Evolutionary conservation across 37 sponge, comb jelly and placozoan species (phyloP).

Genomic region (Hormiphora californensis): DNA sequence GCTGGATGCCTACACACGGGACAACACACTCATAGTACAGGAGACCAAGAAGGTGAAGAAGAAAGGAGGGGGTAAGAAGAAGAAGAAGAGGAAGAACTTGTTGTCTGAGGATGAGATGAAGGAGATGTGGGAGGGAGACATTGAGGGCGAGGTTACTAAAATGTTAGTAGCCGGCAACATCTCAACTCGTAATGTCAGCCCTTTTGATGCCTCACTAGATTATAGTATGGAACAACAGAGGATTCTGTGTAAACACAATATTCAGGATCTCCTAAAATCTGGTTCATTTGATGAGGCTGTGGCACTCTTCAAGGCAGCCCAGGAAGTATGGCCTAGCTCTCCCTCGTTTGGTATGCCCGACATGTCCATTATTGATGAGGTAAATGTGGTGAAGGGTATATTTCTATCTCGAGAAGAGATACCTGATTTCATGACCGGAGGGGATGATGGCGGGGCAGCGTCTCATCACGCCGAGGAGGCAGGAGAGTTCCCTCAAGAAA

Average conservation of each 20-base stretch:
- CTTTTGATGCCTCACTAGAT: slow-evolving; percentile 43
- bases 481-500: not conserved
- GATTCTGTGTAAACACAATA: slow-evolving; percentile 24
- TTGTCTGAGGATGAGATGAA: slow-evolving; percentile 4
- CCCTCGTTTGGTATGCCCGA: slow-evolving; percentile 52
- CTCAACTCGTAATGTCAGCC: not conserved
- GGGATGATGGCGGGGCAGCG: not conserved
- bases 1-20: slow-evolving; percentile 45
- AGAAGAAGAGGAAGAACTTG: slow-evolving; percentile 46
- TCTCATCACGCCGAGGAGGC: not conserved
- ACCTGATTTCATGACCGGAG: slow-evolving; percentile 13
- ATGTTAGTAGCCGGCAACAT: not conserved
- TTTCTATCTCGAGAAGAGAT: slow-evolving; percentile 37
- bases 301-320: slow-evolving; percentile 14
- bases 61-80: not conserved
- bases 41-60: slow-evolving; percentile 6
- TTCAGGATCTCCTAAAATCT: slow-evolving; percentile 42
- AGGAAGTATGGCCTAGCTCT: slow-evolving; percentile 53
- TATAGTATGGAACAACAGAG: slow-evolving; percentile 42
- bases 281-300: slow-evolving; percentile 43
- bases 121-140: slow-evolving; percentile 52
- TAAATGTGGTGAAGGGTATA: slow-evolving; percentile 26
- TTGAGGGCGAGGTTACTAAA: slow-evolving; percentile 7
- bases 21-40: slow-evolving; percentile 29
- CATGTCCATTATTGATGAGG: slow-evolving; percentile 38